phyloP scores from a whole-genome alignment of 2,113 vertebrate species.

The Bos javanicus region DNA sequence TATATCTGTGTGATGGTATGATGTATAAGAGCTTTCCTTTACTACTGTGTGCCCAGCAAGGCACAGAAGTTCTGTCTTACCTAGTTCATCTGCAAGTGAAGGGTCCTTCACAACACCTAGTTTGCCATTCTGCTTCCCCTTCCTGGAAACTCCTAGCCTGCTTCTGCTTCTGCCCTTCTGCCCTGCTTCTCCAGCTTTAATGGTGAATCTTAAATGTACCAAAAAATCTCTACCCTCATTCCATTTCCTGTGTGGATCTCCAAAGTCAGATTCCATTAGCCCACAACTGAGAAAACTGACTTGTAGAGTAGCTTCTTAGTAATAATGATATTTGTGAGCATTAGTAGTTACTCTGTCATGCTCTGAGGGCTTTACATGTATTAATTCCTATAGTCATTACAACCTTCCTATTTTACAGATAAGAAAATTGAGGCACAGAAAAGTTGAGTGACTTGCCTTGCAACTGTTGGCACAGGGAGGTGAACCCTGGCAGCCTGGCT shows the following conservation, averaged over 20 bases:
- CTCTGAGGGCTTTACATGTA: not conserved
- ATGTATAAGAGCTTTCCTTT: not conserved
- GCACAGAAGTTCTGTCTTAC: not conserved
- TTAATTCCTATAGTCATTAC: not conserved
- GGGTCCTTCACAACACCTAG: not conserved
- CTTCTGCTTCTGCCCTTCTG: not conserved
- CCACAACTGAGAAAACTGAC: not conserved
- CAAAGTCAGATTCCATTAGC: not conserved
- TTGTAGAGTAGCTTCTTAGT: not conserved
- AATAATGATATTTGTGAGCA: not conserved
- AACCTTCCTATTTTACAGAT: not conserved
- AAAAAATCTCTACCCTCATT: not conserved
- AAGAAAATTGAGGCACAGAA: not conserved
- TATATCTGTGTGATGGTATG: rapidly evolving
- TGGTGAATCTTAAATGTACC: not conserved
- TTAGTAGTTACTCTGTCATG: not conserved
- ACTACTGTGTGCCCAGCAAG: no score
- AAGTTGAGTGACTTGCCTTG: not conserved
- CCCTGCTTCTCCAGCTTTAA: not conserved
- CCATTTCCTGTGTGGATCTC: not conserved
- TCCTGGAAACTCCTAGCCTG: not conserved
- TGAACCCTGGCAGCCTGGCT: not conserved
- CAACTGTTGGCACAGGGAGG: not conserved
- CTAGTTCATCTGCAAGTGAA: not conserved
- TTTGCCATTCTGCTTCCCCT: not conserved